Percentiles rank a stretch among this genome's conserved stretches.
phyloP scores from a whole-genome alignment of 2,113 vertebrate genomes.

The Upupa epops region DNA sequence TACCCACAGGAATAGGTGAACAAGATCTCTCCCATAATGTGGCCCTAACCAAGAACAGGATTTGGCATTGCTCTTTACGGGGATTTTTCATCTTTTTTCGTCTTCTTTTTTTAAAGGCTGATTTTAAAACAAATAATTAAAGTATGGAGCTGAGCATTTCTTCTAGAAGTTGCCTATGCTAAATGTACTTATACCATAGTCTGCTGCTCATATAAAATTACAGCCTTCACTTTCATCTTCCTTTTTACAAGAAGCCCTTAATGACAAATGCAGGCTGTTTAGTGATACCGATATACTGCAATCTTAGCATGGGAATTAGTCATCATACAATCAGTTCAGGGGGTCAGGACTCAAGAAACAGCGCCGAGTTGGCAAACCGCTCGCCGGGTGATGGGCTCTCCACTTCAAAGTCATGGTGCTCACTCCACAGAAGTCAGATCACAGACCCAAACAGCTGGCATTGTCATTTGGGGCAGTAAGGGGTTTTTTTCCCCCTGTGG shows the following conservation, averaged over 20 bases:
- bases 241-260: slow-evolving; percentile 86
- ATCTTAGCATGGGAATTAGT: slow-evolving; percentile 87
- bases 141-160: slow-evolving; percentile 57
- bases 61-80: slow-evolving; percentile 4
- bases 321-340: slow-evolving; percentile 88
- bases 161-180: slow-evolving; percentile 70
- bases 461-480: slow-evolving; percentile 77
- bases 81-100: not conserved
- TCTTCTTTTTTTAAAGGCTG: slow-evolving; percentile 35
- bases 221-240: slow-evolving; percentile 84
- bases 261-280: slow-evolving; percentile 92
- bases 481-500: not conserved
- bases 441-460: slow-evolving; percentile 83
- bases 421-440: slow-evolving; percentile 73
- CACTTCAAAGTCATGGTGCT: slow-evolving; percentile 82
- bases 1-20: not conserved
- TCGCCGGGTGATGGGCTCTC: slow-evolving; percentile 71
- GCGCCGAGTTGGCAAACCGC: slow-evolving; percentile 77
- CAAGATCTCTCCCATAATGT: not conserved
- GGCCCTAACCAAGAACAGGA: not conserved
- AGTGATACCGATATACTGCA: slow-evolving; percentile 85
- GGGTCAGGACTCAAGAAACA: slow-evolving; percentile 88
- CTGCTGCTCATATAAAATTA: slow-evolving; percentile 78
- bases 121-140: slow-evolving; percentile 66
- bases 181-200: slow-evolving; percentile 68